Conservation (phyloP, 2,888 invertebrate genomes). For the Phyllotreta cruciferae region DNA sequence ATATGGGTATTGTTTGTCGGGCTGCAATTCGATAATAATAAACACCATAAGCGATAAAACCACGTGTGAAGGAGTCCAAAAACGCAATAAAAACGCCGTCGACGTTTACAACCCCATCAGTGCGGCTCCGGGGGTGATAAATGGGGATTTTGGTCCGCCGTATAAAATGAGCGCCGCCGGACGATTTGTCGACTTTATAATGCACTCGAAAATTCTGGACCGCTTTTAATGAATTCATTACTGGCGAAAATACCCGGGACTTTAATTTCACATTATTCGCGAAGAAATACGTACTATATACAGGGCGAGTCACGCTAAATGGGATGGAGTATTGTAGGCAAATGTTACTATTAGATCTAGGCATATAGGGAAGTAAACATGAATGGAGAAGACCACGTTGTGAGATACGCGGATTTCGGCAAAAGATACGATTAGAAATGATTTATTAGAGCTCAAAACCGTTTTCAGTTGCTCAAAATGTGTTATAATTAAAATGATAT, state of each 20-base stretch:
- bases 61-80: conserved; percentile 6
- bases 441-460: no score
- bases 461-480: no score
- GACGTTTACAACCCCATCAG: conserved; percentile 29
- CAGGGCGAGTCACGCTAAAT: no score
- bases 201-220: conserved; percentile 31
- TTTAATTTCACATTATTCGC: conserved; percentile 2
- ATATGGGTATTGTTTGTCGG: no score
- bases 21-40: not conserved
- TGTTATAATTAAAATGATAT: no score
- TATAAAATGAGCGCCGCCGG: conserved; percentile 23
- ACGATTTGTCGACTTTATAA: conserved; percentile 36
- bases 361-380: no score
- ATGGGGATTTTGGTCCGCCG: conserved; percentile 18
- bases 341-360: no score
- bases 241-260: conserved; percentile 13
- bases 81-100: conserved; percentile 34
- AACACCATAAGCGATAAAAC: conserved; percentile 8
- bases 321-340: no score
- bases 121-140: conserved; percentile 24
- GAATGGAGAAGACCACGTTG: no score
- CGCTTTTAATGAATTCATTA: conserved; percentile 31
- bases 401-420: no score
- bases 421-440: no score
- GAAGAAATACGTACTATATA: not conserved